These are phyloP conservation scores for Chelidonichthys spinosus DNA, from an alignment of 2,797 vertebrate species.

Conservation along the genomic window DNA sequence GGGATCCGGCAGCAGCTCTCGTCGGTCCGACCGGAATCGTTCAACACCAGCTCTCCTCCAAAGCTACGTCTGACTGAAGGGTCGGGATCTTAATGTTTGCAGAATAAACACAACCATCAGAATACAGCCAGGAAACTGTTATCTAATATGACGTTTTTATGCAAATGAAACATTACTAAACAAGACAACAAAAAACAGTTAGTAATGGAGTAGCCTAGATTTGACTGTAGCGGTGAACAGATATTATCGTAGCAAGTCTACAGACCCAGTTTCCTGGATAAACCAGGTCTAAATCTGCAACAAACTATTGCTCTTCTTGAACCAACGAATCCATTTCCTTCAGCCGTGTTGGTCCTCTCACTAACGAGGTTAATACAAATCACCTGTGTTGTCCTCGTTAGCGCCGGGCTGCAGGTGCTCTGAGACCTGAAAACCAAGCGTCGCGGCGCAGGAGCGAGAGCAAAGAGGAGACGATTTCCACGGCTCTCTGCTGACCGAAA, in stretches of 20 bases:
- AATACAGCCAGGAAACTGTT: constrained; percentile 6
- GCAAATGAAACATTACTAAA: constrained; percentile 31
- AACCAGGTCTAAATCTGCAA: not conserved
- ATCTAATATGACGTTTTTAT: constrained; percentile 24
- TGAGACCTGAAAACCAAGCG: not conserved
- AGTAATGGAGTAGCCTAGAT: constrained; percentile 5
- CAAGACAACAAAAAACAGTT: not conserved
- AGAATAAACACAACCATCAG: constrained; percentile 3
- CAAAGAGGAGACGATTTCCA: not conserved
- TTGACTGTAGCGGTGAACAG: constrained; percentile 15
- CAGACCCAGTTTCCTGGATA: constrained; percentile 14
- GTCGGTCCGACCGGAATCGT: constrained; percentile 24
- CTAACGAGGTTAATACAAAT: constrained; percentile 2
- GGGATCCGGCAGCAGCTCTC: constrained; percentile 29
- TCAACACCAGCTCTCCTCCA: constrained; percentile 34
- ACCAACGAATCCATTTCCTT: not conserved
- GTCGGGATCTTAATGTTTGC: not conserved
- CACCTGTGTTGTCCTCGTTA: not conserved
- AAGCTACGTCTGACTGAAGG: constrained; percentile 24
- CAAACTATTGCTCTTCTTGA: not conserved
- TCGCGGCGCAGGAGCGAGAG: not conserved
- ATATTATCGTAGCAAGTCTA: constrained; percentile 16
- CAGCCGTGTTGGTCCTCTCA: not conserved
- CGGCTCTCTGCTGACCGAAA: not conserved
- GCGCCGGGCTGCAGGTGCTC: not conserved